Conservation (phyloP, 1,140 invertebrate species). For the Papilio xuthus region DNA sequence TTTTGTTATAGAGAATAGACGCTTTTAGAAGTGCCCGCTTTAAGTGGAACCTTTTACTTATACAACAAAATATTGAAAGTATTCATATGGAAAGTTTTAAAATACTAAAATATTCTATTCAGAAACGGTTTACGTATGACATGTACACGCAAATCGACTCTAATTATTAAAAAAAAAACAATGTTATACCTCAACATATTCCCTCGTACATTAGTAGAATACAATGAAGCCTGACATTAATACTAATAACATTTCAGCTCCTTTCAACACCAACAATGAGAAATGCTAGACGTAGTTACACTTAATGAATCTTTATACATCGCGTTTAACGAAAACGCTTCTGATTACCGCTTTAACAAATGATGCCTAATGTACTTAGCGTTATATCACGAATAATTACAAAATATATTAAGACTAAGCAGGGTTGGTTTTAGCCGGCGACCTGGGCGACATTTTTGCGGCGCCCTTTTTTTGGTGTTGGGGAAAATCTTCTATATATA, state of each 20-base stretch:
- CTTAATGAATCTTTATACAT: slow-evolving; percentile 14
- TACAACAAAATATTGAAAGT: slow-evolving; percentile 9
- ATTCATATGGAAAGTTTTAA: background rate
- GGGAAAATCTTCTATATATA: no score
- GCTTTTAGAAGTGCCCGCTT: background rate
- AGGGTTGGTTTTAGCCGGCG: no score
- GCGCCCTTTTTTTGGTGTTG: no score
- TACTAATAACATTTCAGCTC: background rate
- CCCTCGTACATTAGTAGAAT: background rate
- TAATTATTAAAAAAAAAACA: background rate
- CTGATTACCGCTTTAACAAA: slow-evolving; percentile 8
- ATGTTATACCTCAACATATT: background rate
- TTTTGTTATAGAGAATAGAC: background rate
- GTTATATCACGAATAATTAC: background rate
- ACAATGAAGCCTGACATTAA: slow-evolving; percentile 13
- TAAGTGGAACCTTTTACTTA: slow-evolving; percentile 24
- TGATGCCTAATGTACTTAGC: slow-evolving; percentile 1
- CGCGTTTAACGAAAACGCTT: slow-evolving; percentile 2
- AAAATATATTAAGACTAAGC: background rate
- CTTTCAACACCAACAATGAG: slow-evolving; percentile 8
- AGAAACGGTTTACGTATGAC: no score
- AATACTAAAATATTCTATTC: background rate
- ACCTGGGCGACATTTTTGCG: no score
- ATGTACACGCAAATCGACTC: background rate
- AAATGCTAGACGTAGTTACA: background rate